Conservation (phyloP, 1,140 invertebrate genomes). For the Drosophila lowei region DNA sequence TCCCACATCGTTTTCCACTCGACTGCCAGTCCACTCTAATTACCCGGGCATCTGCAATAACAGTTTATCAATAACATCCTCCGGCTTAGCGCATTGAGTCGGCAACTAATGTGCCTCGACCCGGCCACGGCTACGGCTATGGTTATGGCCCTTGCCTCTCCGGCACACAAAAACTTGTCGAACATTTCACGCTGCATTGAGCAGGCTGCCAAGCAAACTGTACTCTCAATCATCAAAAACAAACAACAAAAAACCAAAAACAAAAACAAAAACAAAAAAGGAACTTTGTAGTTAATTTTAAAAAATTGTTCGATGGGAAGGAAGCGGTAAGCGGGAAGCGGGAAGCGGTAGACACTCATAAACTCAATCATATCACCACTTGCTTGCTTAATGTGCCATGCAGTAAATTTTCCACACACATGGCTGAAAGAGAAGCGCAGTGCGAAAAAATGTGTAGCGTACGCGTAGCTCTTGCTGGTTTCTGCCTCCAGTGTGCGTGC, state of each 20-base stretch:
- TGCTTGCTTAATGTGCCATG: conserved; percentile 76
- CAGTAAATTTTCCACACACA: conserved; percentile 67
- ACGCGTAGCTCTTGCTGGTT: conserved; percentile 1
- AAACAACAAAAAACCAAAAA: conserved; percentile 37
- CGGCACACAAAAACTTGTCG: conserved; percentile 52
- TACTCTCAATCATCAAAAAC: conserved; percentile 13
- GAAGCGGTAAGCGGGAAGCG: background rate
- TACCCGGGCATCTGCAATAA: conserved; percentile 22
- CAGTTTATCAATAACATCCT: conserved; percentile 65
- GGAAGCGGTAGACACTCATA: conserved; percentile 63
- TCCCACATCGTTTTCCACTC: conserved; percentile 47
- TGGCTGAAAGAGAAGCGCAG: conserved; percentile 45
- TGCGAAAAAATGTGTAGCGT: conserved; percentile 65
- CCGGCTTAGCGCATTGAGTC: conserved; percentile 66
- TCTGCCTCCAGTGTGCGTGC: conserved; percentile 33
- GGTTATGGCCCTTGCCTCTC: too few relatives aligned
- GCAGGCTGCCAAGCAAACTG: conserved; percentile 33
- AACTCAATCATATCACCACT: conserved; percentile 78
- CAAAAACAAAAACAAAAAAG: conserved; percentile 43
- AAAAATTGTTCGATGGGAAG: conserved; percentile 36
- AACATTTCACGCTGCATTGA: conserved; percentile 63
- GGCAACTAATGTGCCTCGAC: conserved; percentile 49
- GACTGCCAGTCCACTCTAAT: conserved; percentile 28
- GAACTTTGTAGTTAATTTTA: conserved; percentile 64
- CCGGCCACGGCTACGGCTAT: too few relatives aligned